phyloP scores from a whole-genome alignment of 2,888 invertebrate genomes.

The Minunthozetes semirufus region DNA sequence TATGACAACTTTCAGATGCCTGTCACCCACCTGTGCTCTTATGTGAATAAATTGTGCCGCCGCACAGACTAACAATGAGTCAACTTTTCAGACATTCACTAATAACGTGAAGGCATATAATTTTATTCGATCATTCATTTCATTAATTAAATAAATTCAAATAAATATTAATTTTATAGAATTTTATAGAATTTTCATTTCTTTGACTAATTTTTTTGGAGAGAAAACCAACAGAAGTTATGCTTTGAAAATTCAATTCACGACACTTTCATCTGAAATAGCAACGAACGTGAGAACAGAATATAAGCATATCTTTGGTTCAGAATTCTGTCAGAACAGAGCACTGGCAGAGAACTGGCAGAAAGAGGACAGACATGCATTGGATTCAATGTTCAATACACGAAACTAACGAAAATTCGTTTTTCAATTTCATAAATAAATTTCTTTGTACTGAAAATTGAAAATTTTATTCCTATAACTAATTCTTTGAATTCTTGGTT shows the following conservation, averaged over 20 bases:
- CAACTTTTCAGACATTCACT: background rate
- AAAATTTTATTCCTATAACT: no score
- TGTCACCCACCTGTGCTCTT: conserved; percentile 27
- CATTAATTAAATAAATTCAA: no score
- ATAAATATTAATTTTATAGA: background rate
- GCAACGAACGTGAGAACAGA: conserved; percentile 8
- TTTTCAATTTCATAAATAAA: no score
- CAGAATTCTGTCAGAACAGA: background rate
- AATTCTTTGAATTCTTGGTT: no score
- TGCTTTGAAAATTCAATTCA: conserved; percentile 20
- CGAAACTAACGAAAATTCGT: no score
- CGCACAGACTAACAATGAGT: background rate
- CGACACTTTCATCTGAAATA: background rate
- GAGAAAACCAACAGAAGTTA: background rate
- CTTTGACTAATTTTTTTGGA: no score
- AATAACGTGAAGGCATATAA: no score
- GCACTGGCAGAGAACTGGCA: background rate
- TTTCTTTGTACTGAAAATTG: no score
- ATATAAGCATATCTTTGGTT: background rate
- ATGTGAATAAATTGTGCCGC: no score
- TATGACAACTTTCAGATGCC: conserved; percentile 12
- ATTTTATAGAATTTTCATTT: background rate
- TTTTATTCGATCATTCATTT: no score
- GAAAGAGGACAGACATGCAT: no score
- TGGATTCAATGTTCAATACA: no score